These are phyloP conservation scores for Periparus ater DNA, from an alignment of 2,797 vertebrate genomes.

Conservation along the genomic window DNA sequence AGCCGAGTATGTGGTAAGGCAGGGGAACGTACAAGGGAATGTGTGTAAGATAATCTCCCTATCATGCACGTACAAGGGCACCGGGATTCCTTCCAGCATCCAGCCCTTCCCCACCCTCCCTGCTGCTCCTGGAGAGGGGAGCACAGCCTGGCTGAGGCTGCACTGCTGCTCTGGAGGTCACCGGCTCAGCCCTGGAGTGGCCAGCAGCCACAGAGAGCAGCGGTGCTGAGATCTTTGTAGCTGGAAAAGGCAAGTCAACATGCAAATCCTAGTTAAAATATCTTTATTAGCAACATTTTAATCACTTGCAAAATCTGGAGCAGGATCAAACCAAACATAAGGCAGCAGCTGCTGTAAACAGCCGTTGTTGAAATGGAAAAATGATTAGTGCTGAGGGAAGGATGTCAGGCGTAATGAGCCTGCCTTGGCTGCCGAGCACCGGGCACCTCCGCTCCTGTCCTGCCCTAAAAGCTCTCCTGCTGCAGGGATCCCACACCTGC, in stretches of 20 bases:
- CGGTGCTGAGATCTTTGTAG: background rate
- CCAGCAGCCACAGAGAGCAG: background rate
- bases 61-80: background rate
- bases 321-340: slow-evolving; percentile 59
- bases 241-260: slow-evolving; percentile 69
- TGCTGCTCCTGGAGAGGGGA: background rate
- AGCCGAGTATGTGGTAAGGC: background rate
- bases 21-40: background rate
- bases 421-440: background rate
- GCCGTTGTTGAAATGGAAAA: slow-evolving; percentile 65
- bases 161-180: background rate
- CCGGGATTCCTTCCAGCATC: background rate
- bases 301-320: slow-evolving; percentile 67
- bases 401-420: slow-evolving; percentile 25
- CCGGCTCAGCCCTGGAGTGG: background rate
- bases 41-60: background rate
- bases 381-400: slow-evolving; percentile 43
- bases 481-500: background rate
- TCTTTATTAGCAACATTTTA: slow-evolving; percentile 71
- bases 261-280: slow-evolving; percentile 56
- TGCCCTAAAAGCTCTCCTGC: background rate
- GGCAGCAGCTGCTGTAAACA: slow-evolving; percentile 68
- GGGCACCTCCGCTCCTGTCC: accelerated
- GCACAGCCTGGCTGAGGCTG: background rate
- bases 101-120: background rate